phyloP scores from a whole-genome alignment of 2,888 invertebrate genomes.

The Myopa testacea region DNA sequence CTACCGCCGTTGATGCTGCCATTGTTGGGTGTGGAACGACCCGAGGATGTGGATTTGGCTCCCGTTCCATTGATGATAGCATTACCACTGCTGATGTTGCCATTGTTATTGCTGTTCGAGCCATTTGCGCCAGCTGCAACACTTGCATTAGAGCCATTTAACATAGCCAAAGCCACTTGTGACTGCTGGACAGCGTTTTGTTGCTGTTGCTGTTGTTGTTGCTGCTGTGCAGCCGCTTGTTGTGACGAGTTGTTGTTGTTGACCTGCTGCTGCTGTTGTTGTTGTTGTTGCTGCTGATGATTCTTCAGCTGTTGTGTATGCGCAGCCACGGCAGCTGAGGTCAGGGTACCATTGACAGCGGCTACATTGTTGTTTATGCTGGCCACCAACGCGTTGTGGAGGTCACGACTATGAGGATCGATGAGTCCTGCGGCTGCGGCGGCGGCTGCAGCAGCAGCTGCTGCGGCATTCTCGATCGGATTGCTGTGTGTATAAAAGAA shows the following conservation, averaged over 20 bases:
- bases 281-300: slow-evolving; percentile 49
- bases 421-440: slow-evolving; percentile 64
- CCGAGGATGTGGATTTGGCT: slow-evolving; percentile 75
- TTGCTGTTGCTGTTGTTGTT: slow-evolving; percentile 57
- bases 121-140: slow-evolving; percentile 42
- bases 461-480: slow-evolving; percentile 70
- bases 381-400: slow-evolving; percentile 69
- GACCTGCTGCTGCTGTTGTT: slow-evolving; percentile 58
- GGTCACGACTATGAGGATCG: slow-evolving; percentile 66
- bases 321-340: slow-evolving; percentile 59
- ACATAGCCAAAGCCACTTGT: slow-evolving; percentile 48
- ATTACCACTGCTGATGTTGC: slow-evolving; percentile 34
- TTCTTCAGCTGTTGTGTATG: slow-evolving; percentile 54
- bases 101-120: slow-evolving; percentile 41
- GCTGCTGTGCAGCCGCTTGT: slow-evolving; percentile 69
- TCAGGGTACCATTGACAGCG: slow-evolving; percentile 65
- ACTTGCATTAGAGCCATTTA: slow-evolving; percentile 49
- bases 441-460: slow-evolving; percentile 61
- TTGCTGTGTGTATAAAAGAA: slow-evolving; percentile 70
- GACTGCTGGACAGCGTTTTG: slow-evolving; percentile 45
- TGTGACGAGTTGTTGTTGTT: slow-evolving; percentile 58
- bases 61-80: slow-evolving; percentile 44
- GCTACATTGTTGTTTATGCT: slow-evolving; percentile 69
- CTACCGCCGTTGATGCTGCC: slow-evolving; percentile 63
- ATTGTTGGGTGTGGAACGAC: slow-evolving; percentile 80